Percentiles rank a stretch among this genome's conserved stretches.
Evolutionary conservation across 2,888 invertebrate species (phyloP).

Genomic region (Entomobrya multifasciata): DNA sequence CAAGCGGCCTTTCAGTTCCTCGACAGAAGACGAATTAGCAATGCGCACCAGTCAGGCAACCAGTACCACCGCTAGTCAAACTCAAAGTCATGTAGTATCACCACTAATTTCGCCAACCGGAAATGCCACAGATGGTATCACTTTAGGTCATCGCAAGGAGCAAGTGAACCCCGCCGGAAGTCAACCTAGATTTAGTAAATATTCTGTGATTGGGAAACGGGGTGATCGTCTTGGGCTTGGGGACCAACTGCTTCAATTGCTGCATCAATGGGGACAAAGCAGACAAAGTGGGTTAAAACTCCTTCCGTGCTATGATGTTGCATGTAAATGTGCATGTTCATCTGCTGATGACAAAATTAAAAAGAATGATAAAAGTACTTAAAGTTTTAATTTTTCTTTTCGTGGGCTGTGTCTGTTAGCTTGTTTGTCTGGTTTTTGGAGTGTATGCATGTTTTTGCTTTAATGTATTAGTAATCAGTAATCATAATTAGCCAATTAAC

Average conservation of each 20-base stretch:
- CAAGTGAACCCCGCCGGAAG: constrained; percentile 12
- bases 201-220: constrained; percentile 72
- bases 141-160: constrained; percentile 61
- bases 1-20: constrained; percentile 78
- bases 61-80: constrained; percentile 55
- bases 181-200: constrained; percentile 66
- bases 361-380: constrained; percentile 66
- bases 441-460: neutral
- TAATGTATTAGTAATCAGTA: neutral
- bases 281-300: constrained; percentile 77
- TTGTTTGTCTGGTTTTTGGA: neutral
- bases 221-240: constrained; percentile 77
- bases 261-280: constrained; percentile 79
- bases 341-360: constrained; percentile 60
- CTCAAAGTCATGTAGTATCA: constrained; percentile 17
- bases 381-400: constrained; percentile 45
- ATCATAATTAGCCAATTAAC: neutral
- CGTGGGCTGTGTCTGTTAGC: too few species aligned
- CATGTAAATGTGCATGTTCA: constrained; percentile 59
- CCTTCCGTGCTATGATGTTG: constrained; percentile 72
- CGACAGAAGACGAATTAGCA: constrained; percentile 78
- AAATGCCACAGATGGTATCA: constrained; percentile 42
- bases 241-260: constrained; percentile 79
- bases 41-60: constrained; percentile 47
- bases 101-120: constrained; percentile 13